Percentiles rank a stretch among this genome's conserved stretches.
These are phyloP conservation scores for Gambusia affinis DNA, from an alignment of 2,113 vertebrate species.

Conservation along the genomic window DNA sequence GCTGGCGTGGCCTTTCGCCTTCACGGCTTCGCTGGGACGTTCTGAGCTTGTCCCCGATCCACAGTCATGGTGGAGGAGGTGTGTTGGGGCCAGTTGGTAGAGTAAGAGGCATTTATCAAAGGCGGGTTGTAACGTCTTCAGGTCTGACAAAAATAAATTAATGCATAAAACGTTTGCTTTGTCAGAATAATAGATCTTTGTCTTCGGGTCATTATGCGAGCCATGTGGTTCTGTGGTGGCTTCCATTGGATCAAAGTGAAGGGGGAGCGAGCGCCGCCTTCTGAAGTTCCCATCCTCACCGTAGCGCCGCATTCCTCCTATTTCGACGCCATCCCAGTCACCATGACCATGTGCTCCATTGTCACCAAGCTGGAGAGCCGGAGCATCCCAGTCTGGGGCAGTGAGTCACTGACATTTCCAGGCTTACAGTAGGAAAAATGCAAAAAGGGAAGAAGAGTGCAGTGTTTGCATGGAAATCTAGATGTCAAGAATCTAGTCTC, in stretches of 20 bases:
- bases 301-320: slow-evolving; percentile 95
- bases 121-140: not conserved
- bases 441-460: not conserved
- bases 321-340: slow-evolving; percentile 96
- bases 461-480: not conserved
- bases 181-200: slow-evolving; percentile 85
- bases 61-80: slow-evolving; percentile 87
- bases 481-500: not conserved
- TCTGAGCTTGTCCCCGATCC: slow-evolving; percentile 82
- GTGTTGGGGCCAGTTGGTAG: slow-evolving; percentile 20
- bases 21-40: slow-evolving; percentile 85
- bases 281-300: slow-evolving; percentile 88
- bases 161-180: not conserved
- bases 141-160: not conserved
- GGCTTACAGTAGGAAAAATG: not conserved
- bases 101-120: not conserved
- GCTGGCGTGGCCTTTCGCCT: slow-evolving; percentile 93
- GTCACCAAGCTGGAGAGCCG: slow-evolving; percentile 94
- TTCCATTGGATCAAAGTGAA: slow-evolving; percentile 94
- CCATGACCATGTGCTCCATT: slow-evolving; percentile 94
- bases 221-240: slow-evolving; percentile 96
- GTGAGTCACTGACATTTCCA: slow-evolving; percentile 81
- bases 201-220: slow-evolving; percentile 89
- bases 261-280: slow-evolving; percentile 82
- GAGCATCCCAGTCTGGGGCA: slow-evolving; percentile 95